Percentiles rank a stretch among this genome's conserved stretches.
Conservation (phyloP, 2,888 invertebrate genomes). For the Acutogordius australiensis region DNA sequence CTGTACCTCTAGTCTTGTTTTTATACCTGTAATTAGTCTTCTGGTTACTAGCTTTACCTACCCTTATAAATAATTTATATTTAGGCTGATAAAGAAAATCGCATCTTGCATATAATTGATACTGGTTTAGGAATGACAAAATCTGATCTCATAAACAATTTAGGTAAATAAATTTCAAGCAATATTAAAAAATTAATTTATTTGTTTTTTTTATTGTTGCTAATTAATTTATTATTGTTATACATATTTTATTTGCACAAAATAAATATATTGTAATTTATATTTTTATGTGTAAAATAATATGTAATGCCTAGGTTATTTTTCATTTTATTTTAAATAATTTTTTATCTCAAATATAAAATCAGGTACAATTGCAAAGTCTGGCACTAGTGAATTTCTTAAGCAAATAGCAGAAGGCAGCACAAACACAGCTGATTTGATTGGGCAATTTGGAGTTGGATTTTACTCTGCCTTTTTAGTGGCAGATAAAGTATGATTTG, state of each 20-base stretch:
- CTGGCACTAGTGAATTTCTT: slow-evolving; percentile 42
- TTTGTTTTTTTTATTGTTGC: background rate
- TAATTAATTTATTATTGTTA: too few relatives aligned
- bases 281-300: too few relatives aligned
- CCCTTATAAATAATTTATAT: too few relatives aligned
- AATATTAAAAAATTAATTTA: background rate
- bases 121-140: slow-evolving; percentile 92
- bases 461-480: slow-evolving; percentile 94
- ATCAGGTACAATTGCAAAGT: slow-evolving; percentile 3
- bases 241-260: too few relatives aligned
- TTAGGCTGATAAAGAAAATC: slow-evolving; percentile 59
- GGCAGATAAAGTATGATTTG: slow-evolving; percentile 71
- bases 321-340: too few relatives aligned
- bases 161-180: slow-evolving; percentile 59
- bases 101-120: slow-evolving; percentile 68
- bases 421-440: slow-evolving; percentile 41
- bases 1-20: too few relatives aligned
- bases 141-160: slow-evolving; percentile 61
- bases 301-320: too few relatives aligned
- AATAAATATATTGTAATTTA: too few relatives aligned
- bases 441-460: slow-evolving; percentile 85
- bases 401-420: slow-evolving; percentile 41
- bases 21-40: too few relatives aligned
- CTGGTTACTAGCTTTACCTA: too few relatives aligned
- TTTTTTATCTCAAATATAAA: too few relatives aligned